Evolutionary conservation across 2,888 invertebrate genomes (phyloP), one percentile per base, ranked within the genome.

Genomic region (Meliscaeva auricollis): DNA sequence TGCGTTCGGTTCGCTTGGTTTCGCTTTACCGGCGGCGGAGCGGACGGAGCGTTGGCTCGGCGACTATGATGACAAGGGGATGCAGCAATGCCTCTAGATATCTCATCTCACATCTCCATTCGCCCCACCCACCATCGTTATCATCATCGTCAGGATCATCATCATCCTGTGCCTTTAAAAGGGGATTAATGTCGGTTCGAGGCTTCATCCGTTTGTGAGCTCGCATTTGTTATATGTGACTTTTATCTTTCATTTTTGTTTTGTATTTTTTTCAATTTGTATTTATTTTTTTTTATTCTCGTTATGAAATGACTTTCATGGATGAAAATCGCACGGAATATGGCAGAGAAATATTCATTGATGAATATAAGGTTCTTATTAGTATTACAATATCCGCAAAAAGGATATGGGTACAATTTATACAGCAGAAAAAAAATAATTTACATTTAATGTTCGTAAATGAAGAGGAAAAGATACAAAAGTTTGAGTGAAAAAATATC

Each of bases 171-270:
- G 26, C 11, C 48, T 66, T 66, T 35, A 48, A 66, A 52, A 11
- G 44, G 69, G 69, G 38, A 72, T 78, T 56, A 72, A 80, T 75
- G 69, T 62, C 48, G 75, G 52, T 48, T 38, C 3, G 38, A 75
- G 62, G 20, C 62, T 56, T 62, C 20, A 75, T 56, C 30, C 54
- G 46, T 78, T 73, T 56, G 30, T 52, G 20, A 54, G 6, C 35
- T 54, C 20, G 38, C n/a, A n/a, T 58, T 41, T 68, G 73, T 60
- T 52, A 26, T 52, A 26, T 30, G 22, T 26, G 41, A 30, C 30
- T 52, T 74, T 64, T 64, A 64, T 74, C 44, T 64, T 73, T 13
- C 5, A 11, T 32, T 44, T 9, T 26, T 56, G 17, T 52, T 52
- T 32, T 54, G 15, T 52, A 62, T 64, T 64, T 64, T 17, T 64